Conservation (phyloP, 35 echinoderm and acorn worm genomes). For the Apostichopus parvimensis region DNA sequence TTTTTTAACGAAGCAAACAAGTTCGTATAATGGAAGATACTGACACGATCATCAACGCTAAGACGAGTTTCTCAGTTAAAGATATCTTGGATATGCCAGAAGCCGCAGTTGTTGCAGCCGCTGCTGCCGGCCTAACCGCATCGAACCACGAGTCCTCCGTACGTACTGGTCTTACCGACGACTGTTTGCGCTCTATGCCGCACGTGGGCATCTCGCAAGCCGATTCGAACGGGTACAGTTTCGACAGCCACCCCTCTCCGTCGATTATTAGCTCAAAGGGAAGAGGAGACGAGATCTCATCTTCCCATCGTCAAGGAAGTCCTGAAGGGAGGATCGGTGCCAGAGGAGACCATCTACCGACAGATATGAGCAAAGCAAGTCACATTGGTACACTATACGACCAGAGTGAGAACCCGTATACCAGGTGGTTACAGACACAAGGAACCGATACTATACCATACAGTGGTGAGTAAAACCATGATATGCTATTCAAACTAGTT, state of each 20-base stretch:
- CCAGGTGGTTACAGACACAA: slow-evolving; percentile 94
- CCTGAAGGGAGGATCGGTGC: background rate
- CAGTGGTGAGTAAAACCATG: slow-evolving; percentile 69
- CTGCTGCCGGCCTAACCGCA: slow-evolving; percentile 57
- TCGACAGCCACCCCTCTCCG: background rate
- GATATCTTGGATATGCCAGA: slow-evolving; percentile 97
- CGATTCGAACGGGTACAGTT: slow-evolving; percentile 50
- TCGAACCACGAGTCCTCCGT: slow-evolving; percentile 9
- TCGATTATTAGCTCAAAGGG: background rate
- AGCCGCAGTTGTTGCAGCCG: slow-evolving; percentile 75
- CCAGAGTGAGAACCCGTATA: slow-evolving; percentile 94
- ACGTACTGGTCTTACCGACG: background rate
- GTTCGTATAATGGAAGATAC: slow-evolving; percentile 85
- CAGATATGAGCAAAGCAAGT: slow-evolving; percentile 60
- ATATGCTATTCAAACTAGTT: too few species aligned
- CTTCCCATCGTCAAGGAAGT: slow-evolving; percentile 33
- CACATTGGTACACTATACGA: slow-evolving; percentile 76
- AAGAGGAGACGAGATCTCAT: background rate
- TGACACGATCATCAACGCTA: slow-evolving; percentile 84
- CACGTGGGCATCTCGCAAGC: slow-evolving; percentile 11
- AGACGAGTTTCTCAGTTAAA: slow-evolving; percentile 98
- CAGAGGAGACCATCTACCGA: background rate
- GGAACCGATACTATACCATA: slow-evolving; percentile 84
- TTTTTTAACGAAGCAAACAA: slow-evolving; percentile 14
- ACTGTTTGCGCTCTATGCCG: slow-evolving; percentile 53